Percentiles rank a stretch among this genome's conserved stretches.
Evolutionary conservation across 2,888 invertebrate genomes (phyloP).

Genomic region (Patella ulyssiponensis): DNA sequence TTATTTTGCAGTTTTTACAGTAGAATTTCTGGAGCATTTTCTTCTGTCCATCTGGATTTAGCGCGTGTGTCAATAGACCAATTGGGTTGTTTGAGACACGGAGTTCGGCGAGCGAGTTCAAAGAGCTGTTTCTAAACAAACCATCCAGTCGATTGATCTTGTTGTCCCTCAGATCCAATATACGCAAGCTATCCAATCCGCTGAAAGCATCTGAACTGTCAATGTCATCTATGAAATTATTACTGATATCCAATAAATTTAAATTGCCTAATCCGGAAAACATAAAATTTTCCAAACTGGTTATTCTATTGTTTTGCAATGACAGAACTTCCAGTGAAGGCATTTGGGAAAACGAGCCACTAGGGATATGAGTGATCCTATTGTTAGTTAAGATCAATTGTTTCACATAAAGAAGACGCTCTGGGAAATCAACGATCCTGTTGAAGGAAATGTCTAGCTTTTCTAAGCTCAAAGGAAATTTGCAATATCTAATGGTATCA

Average conservation of each 20-base stretch:
- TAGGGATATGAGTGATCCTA: constrained; percentile 11
- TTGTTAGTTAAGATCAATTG: constrained; percentile 21
- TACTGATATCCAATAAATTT: constrained; percentile 11
- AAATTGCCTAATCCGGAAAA: constrained; percentile 6
- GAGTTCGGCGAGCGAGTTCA: constrained; percentile 9
- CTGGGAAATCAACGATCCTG: background rate
- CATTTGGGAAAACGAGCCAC: background rate
- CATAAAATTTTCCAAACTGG: background rate
- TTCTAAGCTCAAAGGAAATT: background rate
- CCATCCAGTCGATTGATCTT: background rate
- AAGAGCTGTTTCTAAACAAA: background rate
- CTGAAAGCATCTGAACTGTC: background rate
- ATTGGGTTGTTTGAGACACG: constrained; percentile 27
- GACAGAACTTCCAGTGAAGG: constrained; percentile 7
- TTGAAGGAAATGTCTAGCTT: background rate
- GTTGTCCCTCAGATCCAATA: constrained; percentile 24
- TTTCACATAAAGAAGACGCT: background rate
- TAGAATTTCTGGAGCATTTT: constrained; percentile 19
- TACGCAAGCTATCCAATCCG: constrained; percentile 5
- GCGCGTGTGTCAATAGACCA: constrained; percentile 7
- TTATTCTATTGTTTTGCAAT: constrained; percentile 20
- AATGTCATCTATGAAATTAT: constrained; percentile 5
- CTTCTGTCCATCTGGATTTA: constrained; percentile 17
- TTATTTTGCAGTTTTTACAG: constrained; percentile 16
- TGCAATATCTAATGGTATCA: background rate